phyloP scores from a whole-genome alignment of 2,888 invertebrate genomes.

The Euphydryas editha region DNA sequence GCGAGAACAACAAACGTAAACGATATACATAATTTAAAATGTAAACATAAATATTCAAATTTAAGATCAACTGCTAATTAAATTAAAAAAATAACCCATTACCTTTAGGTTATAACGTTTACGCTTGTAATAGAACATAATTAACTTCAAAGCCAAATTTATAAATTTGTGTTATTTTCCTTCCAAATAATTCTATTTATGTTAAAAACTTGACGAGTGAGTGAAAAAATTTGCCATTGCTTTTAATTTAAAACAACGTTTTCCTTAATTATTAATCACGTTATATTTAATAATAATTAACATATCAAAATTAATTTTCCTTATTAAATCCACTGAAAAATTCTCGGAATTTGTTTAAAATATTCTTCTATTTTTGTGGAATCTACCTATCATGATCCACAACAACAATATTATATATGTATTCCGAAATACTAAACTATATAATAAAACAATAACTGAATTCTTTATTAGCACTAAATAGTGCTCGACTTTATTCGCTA shows the following conservation, averaged over 20 bases:
- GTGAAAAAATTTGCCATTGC: neutral
- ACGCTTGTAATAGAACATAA: neutral
- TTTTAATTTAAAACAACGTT: neutral
- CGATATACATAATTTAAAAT: neutral
- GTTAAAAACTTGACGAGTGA: constrained; percentile 8
- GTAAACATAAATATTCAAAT: neutral
- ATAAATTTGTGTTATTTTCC: neutral
- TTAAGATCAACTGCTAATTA: neutral
- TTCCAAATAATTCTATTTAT: neutral
- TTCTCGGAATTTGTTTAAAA: no score
- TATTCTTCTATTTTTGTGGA: no score
- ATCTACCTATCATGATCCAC: no score
- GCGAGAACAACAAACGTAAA: constrained; percentile 5
- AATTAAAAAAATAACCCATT: neutral
- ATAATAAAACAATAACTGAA: no score
- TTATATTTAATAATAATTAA: neutral
- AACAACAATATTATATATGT: no score
- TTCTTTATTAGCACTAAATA: no score
- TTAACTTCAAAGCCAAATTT: neutral
- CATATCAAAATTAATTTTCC: neutral
- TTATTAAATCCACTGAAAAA: no score
- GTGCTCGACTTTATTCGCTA: no score
- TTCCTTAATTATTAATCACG: neutral
- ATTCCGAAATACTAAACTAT: no score
- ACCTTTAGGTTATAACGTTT: neutral